Evolutionary conservation across 2,888 invertebrate genomes (phyloP).

Genomic region (Drosophila paranaensis): DNA sequence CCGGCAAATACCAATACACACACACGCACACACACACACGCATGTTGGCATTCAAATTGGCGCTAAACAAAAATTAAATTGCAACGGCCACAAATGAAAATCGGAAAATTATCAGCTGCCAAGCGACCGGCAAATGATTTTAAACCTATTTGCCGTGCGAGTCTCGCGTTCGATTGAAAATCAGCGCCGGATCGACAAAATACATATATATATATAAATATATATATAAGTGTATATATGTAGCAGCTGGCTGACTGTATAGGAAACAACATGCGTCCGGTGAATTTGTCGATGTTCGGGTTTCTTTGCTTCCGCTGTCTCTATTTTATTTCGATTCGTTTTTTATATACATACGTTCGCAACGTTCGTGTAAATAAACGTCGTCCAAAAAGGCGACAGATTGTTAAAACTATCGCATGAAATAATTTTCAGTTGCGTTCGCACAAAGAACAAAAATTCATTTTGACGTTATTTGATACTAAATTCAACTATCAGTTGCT

Average conservation of each 20-base stretch:
- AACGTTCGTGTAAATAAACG: constrained; percentile 50
- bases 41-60: constrained; percentile 36
- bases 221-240: background rate
- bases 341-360: background rate
- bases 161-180: constrained; percentile 41
- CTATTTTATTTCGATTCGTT: constrained; percentile 6
- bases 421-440: constrained; percentile 56
- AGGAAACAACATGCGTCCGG: constrained; percentile 52
- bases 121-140: constrained; percentile 52
- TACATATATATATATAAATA: background rate
- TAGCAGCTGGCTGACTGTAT: constrained; percentile 4
- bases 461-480: constrained; percentile 1
- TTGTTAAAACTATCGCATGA: constrained; percentile 66
- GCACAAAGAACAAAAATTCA: background rate
- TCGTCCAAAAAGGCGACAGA: constrained; percentile 38
- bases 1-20: constrained; percentile 16
- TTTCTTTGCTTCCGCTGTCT: constrained; percentile 52
- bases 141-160: constrained; percentile 12
- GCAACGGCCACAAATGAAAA: constrained; percentile 61
- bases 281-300: constrained; percentile 57
- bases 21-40: constrained; percentile 14
- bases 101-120: constrained; percentile 63
- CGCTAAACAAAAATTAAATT: constrained; percentile 71
- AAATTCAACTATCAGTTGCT: background rate
- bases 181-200: constrained; percentile 26